These are phyloP conservation scores for Synanthedon vespiformis DNA, from an alignment of 2,888 invertebrate species.

Conservation along the genomic window DNA sequence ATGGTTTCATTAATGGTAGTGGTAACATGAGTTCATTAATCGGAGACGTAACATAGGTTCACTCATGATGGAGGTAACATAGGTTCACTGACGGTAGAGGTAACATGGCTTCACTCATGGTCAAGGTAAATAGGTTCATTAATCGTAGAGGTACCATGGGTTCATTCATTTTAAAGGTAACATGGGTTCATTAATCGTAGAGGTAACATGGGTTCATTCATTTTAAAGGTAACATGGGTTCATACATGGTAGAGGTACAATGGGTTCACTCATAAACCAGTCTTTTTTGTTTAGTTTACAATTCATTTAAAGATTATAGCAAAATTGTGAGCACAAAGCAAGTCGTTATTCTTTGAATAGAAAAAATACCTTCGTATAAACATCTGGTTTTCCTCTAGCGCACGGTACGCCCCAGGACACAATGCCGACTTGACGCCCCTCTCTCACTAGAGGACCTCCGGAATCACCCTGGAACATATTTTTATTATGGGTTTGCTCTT, in stretches of 20 bases:
- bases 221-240: no score
- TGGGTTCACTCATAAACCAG: no score
- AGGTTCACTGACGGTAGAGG: no score
- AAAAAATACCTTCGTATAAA: slow-evolving; percentile 47
- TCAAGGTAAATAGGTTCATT: no score
- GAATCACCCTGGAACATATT: slow-evolving; percentile 55
- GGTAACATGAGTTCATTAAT: not conserved
- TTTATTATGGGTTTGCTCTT: no score
- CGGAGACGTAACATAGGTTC: no score
- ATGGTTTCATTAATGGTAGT: slow-evolving; percentile 9
- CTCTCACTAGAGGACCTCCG: slow-evolving; percentile 63
- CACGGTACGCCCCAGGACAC: slow-evolving; percentile 67
- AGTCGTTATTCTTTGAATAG: no score
- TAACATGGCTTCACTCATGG: slow-evolving; percentile 7
- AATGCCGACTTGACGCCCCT: slow-evolving; percentile 57
- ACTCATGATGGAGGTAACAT: not conserved
- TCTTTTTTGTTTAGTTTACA: not conserved
- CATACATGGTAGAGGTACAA: not conserved
- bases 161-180: not conserved
- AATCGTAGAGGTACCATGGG: not conserved
- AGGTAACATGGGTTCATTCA: no score
- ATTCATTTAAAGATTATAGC: not conserved
- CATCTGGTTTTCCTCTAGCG: slow-evolving; percentile 61
- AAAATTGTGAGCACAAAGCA: no score
- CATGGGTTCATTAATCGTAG: no score